Evolutionary conservation across 2,888 invertebrate genomes (phyloP), one percentile per base, ranked within the genome.

Genomic region (Ophion obscuratus): DNA sequence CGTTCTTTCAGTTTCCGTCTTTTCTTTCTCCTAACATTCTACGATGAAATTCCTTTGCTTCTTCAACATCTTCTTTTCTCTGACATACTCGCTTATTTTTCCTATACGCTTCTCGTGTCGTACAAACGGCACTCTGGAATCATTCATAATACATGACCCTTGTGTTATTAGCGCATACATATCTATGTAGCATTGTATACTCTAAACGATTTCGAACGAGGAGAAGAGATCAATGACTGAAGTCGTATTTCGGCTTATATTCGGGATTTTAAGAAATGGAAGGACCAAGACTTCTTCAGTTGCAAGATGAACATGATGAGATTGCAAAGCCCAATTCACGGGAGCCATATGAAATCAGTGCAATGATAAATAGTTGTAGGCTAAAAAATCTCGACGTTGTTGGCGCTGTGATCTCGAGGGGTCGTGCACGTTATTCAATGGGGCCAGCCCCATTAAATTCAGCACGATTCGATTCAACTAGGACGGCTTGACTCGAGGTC

Each of bases 81-180:
- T 17, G 24, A 75, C 73, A 17, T 40, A 40, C 47, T 17, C 66
- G 7, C 70, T 27, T 47, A 7, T 31, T 1, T 27, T 31, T 6
- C 5, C 11, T 64, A 89, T 61, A 68, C 10, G 17, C 67, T 67
- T 40, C 47, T 88, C 89, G 88, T 87, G 88, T 85, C 84, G 87
- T 84, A 87, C 86, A 84, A 85, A 68, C 80, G 68, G 59, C 80
- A 81, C 77, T 83, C 85, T 81, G 75, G 89, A 86, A 90, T 91
- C 91, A 91, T 92, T 92, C 90, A 92, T 92, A 92, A 92, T 92
- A 91, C 92, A 92, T 92, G 92, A 92, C 92, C 88, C 89, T 91
- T 90, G 24, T 88, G 91, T 92, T 90, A 89, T 88, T 86, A 61
- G 31, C 44, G 36, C 10, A 68, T 64, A 31, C 20, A 57, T 47